Evolutionary conservation across 2,888 invertebrate species (phyloP).

Genomic region (Ecliptopera silaceata): DNA sequence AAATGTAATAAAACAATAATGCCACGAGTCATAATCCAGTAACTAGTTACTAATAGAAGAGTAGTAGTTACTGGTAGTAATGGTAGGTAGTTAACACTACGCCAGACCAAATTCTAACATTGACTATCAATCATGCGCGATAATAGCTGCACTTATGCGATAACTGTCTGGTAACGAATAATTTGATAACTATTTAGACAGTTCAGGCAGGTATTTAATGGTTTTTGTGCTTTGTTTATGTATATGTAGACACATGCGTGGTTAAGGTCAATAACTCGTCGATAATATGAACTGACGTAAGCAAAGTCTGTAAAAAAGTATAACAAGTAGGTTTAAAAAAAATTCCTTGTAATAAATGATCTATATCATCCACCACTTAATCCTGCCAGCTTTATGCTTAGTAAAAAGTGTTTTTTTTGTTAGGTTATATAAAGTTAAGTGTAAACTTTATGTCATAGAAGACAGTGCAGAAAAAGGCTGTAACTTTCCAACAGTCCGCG

Average conservation of each 20-base stretch:
- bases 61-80: constrained; percentile 2
- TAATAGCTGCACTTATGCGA: constrained; percentile 51
- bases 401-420: too few relatives aligned
- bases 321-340: too few relatives aligned
- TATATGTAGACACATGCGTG: not conserved
- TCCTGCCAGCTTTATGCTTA: too few relatives aligned
- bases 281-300: not conserved
- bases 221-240: constrained; percentile 43
- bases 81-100: constrained; percentile 13
- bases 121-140: constrained; percentile 41
- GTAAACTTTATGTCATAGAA: too few relatives aligned
- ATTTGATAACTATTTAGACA: constrained; percentile 51
- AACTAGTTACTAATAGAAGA: constrained; percentile 3
- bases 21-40: not conserved
- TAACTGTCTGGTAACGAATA: constrained; percentile 50
- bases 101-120: constrained; percentile 17
- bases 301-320: too few relatives aligned
- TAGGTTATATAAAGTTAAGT: too few relatives aligned
- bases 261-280: constrained; percentile 6
- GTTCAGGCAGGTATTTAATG: constrained; percentile 30
- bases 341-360: too few relatives aligned
- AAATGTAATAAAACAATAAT: not conserved
- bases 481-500: not conserved
- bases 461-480: not conserved
- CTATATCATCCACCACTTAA: too few relatives aligned